A percentile compares a stretch with the other conserved stretches of the same genome.
phyloP scores from a whole-genome alignment of 2,888 invertebrate genomes.

The Parnassius orleans region DNA sequence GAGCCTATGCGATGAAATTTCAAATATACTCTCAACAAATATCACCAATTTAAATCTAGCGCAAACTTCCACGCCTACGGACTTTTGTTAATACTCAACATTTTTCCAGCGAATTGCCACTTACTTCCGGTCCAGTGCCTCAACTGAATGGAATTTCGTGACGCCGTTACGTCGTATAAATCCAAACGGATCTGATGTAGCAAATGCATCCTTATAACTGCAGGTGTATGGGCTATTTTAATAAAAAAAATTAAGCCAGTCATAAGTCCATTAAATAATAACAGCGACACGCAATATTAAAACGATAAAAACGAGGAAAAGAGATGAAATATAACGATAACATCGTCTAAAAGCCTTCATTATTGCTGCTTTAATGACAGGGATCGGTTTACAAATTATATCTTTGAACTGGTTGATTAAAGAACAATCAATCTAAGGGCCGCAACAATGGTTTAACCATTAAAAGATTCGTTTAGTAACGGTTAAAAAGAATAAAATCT shows the following conservation, averaged over 20 bases:
- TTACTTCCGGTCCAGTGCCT: slow-evolving; percentile 20
- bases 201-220: slow-evolving; percentile 1
- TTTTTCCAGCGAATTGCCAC: slow-evolving; percentile 16
- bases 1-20: no score
- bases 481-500: no score
- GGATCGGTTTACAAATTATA: background rate
- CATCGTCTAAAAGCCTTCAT: slow-evolving; percentile 3
- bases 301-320: slow-evolving; percentile 11
- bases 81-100: slow-evolving; percentile 5
- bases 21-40: no score
- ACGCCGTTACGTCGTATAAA: slow-evolving; percentile 5
- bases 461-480: background rate
- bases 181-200: background rate
- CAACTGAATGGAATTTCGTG: slow-evolving; percentile 16
- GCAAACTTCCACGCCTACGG: background rate
- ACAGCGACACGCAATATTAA: slow-evolving; percentile 15
- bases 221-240: slow-evolving; percentile 1
- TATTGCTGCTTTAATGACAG: slow-evolving; percentile 1
- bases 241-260: background rate
- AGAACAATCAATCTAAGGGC: no score
- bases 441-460: background rate
- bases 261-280: slow-evolving; percentile 13
- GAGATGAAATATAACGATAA: slow-evolving; percentile 4
- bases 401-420: background rate
- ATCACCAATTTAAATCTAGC: no score